Base-by-base conservation (phyloP, 2,113 vertebrate species). In the Diphyllodes magnificus region DNA sequence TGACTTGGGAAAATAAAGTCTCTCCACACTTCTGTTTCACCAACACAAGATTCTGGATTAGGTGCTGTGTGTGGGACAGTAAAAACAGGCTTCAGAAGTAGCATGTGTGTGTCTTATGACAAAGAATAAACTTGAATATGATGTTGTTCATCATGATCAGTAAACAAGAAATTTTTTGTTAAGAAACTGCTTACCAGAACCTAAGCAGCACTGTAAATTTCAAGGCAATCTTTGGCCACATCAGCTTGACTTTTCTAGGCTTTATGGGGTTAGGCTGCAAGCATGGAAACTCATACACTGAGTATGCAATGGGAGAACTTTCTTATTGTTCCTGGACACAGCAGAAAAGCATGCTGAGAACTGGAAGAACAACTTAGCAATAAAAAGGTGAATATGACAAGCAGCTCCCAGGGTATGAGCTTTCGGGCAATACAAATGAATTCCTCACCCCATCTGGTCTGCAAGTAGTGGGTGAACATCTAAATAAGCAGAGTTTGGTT, bases 281-380 rank as follows among this genome's bases (percentile, higher is more conserved):
- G 89, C 77, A 76, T 53, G 93, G 91, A 95, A 97, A 96, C 24
- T 87, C 88, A 56, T 78, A 81, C 0, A 2, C 44, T 73, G 65
- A 81, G 22, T 91, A 50, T 92, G 87, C 81, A 95, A 39, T 73
- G 73, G 61, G 86, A 91, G 24, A 75, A 78, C 37, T 75, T 86
- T 88, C 79, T 82, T 91, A 80, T 50, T 93, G 89, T 93, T 95
- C 84, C 93, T 97, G 91, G 95, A 94, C 70, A 60, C 66, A 85
- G 82, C 84, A 94, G 75, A 90, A 94, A 95, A 91, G 28, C 89
- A 90, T 95, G 95, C 91, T 95, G 96, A 96, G 95, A 95, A 79
- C 82, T 95, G 96, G 91, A 95, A 91, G 94, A 82, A 95, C 91
- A 95, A 87, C 63, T 89, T 91, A 85, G 87, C 87, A 92, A 95